Conservation (phyloP, 2,888 invertebrate genomes). For the Congeria kusceri region DNA sequence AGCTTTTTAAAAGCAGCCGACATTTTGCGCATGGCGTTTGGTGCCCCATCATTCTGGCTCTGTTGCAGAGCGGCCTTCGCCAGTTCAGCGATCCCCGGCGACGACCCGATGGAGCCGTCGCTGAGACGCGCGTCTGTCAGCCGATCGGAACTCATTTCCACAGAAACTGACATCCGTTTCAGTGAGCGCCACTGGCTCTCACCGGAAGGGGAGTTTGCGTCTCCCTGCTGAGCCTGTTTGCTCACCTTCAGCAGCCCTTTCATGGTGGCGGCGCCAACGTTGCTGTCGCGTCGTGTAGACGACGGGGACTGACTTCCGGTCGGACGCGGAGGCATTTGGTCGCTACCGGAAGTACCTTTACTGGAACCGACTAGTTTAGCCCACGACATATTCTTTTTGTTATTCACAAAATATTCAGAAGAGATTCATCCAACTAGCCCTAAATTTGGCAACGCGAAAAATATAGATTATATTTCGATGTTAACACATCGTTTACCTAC, state of each 20-base stretch:
- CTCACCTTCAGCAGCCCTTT: constrained; percentile 35
- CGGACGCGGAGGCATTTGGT: constrained; percentile 9
- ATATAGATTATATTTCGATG: too few relatives aligned
- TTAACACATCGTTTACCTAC: too few relatives aligned
- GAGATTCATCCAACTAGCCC: too few relatives aligned
- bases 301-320: constrained; percentile 1
- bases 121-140: constrained; percentile 26
- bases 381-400: constrained; percentile 45
- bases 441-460: too few relatives aligned
- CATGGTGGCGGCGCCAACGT: constrained; percentile 16
- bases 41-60: not conserved
- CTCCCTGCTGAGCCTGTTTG: not conserved
- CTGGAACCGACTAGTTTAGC: constrained; percentile 38
- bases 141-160: constrained; percentile 29
- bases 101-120: constrained; percentile 25
- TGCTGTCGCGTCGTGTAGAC: constrained; percentile 26
- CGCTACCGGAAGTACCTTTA: constrained; percentile 5
- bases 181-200: constrained; percentile 26
- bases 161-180: constrained; percentile 50
- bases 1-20: constrained; percentile 52
- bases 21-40: constrained; percentile 40
- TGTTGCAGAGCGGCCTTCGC: constrained; percentile 16
- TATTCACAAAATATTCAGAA: too few relatives aligned
- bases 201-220: not conserved
- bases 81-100: constrained; percentile 3